Conservation (phyloP, 2,797 vertebrate genomes). For the Alosa sapidissima region DNA sequence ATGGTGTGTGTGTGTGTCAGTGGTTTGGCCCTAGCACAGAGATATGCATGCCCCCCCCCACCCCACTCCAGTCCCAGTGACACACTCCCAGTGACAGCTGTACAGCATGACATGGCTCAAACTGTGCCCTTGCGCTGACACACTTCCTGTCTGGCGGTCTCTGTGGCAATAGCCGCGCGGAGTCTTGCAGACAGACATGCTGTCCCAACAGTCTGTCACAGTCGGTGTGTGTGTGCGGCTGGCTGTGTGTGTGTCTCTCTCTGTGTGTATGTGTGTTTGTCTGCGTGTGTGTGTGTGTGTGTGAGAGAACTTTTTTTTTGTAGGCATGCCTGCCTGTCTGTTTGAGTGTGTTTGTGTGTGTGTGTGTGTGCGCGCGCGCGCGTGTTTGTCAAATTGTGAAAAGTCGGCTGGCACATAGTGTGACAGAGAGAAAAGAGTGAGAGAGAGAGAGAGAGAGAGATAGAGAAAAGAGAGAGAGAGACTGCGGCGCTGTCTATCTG, state of each 20-base stretch:
- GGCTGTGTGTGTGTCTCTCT: not conserved
- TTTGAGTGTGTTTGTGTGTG: not conserved
- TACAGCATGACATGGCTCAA: conserved; percentile 12
- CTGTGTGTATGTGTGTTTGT: not conserved
- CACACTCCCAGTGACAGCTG: not conserved
- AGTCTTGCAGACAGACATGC: not conserved
- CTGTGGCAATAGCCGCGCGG: not conserved
- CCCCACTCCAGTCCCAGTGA: not conserved
- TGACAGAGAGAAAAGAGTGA: not conserved
- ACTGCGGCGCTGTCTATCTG: not conserved
- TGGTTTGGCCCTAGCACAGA: not conserved
- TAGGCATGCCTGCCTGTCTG: not conserved
- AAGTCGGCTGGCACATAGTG: not conserved
- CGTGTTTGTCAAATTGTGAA: not conserved
- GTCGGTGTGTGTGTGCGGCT: not conserved
- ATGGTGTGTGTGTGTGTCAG: not conserved
- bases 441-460: not conserved
- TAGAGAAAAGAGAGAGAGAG: not conserved
- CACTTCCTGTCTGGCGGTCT: not conserved
- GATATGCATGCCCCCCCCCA: not conserved
- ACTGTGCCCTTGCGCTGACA: conserved; percentile 18
- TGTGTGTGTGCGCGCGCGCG: not conserved
- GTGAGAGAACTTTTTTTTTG: not conserved
- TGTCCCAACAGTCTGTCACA: conserved; percentile 15
- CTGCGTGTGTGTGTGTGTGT: not conserved